Conservation (phyloP, 2,888 invertebrate genomes). For the Coelopa pilipes region DNA sequence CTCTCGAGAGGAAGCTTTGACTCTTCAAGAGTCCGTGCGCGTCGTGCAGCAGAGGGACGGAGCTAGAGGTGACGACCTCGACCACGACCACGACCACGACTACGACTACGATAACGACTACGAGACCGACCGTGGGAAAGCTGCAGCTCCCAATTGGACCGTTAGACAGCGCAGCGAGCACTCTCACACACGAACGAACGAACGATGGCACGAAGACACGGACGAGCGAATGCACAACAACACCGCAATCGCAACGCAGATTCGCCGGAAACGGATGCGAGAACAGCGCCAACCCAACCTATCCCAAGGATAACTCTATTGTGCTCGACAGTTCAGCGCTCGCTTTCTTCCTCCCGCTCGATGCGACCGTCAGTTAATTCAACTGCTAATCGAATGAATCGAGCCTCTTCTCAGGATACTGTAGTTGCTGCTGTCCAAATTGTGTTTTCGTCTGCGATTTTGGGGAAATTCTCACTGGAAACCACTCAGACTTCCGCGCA, state of each 20-base stretch:
- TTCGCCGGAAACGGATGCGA: constrained; percentile 38
- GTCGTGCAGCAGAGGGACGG: background rate
- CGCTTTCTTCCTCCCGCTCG: background rate
- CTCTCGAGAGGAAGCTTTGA: background rate
- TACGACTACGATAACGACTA: background rate
- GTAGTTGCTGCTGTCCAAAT: too few relatives aligned
- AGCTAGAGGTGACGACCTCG: background rate
- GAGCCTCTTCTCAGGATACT: too few relatives aligned
- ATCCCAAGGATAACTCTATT: constrained; percentile 21
- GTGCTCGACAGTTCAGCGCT: background rate
- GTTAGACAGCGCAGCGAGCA: background rate
- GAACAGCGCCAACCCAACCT: constrained; percentile 27
- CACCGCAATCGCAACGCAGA: background rate
- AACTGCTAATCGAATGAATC: too few relatives aligned
- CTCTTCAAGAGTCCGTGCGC: background rate
- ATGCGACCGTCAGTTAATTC: too few relatives aligned
- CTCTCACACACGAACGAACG: constrained; percentile 24
- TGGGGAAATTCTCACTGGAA: too few relatives aligned
- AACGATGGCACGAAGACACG: constrained; percentile 4
- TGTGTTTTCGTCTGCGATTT: background rate
- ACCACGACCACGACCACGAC: too few relatives aligned
- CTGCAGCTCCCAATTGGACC: background rate
- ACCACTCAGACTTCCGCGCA: background rate
- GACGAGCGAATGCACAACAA: background rate
- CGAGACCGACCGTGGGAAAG: background rate